Base-by-base conservation (phyloP, 1,140 invertebrate genomes). In the Monomorium pharaonis region DNA sequence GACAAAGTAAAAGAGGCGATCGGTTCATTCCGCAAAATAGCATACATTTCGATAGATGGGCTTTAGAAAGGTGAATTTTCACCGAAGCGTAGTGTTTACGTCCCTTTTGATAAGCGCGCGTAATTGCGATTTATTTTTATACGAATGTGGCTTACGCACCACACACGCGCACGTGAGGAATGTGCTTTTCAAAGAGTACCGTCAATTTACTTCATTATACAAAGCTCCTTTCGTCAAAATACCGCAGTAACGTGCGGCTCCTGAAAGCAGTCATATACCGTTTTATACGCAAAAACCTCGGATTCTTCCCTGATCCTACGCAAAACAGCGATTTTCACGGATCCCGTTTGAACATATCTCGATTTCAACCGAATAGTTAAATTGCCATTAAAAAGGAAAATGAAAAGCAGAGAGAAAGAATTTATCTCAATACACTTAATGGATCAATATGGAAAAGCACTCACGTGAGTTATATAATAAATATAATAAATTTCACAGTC, bases 21-120 rank as follows among this genome's bases (percentile, higher is more conserved):
- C 21, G 44, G 42, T 76, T 84, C 37, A 84, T 84, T 84, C 63
- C 58, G 33, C 24, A 21, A 33, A 18, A 84, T 51, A 49, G 70
- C 70, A 42, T 60, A 62, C 9, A 49, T 84, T 84, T 84, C 58
- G 58, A 37, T 75, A 21, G 81, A 47, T 30, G 33, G 54, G 54
- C 33, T 44, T 72, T 72, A n/a, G 47, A 30, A 42, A n/a, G 56
- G 44, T 16, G 49, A 49, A 51, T 84, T 84, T 77, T 42, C 58
- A 51, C 27, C 69, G 56, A n/a, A n/a, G 16, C 37, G 33, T n/a
- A 81, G 62, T 24, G 51, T 56, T 56, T 30, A 63, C 24, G 12
- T 44, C 7, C 44, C 21, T 72, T 84, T 76, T 62, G 70, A 84
- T 47, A 62, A 62, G 6, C 54, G 18, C 6, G 12, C 33, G n/a